Conservation (phyloP, 2,797 vertebrate species). For the Micrastur ruficollis region DNA sequence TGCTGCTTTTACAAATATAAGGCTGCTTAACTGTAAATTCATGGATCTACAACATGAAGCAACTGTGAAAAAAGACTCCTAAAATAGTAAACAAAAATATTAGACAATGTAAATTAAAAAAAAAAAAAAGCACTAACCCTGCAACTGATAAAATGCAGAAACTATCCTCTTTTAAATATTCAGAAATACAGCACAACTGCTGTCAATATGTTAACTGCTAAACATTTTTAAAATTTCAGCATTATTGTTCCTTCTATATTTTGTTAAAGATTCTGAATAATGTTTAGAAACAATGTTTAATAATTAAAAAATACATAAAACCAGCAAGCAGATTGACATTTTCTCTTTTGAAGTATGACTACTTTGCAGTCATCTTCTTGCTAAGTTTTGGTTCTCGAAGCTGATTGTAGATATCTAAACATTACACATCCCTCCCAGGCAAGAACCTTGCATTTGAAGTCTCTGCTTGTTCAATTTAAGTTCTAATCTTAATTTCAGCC, state of each 20-base stretch:
- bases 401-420: not conserved
- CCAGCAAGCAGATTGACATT: not conserved
- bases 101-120: not conserved
- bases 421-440: not conserved
- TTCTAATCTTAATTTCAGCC: not conserved
- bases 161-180: not conserved
- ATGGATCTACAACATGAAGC: not conserved
- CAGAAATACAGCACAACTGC: not conserved
- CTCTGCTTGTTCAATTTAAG: not conserved
- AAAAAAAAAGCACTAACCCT: rapidly evolving
- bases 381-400: not conserved
- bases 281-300: not conserved
- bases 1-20: not conserved
- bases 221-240: not conserved
- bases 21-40: not conserved
- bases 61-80: not conserved
- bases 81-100: not conserved
- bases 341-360: not conserved
- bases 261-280: not conserved
- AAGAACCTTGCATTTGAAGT: not conserved
- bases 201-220: not conserved
- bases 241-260: not conserved
- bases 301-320: not conserved
- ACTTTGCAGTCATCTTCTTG: not conserved
- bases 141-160: not conserved